Evolutionary conservation across 37 sponge, comb jelly and placozoan species (phyloP), one percentile per base, ranked within the genome.

Genomic region (Lycopodina hypogea): DNA sequence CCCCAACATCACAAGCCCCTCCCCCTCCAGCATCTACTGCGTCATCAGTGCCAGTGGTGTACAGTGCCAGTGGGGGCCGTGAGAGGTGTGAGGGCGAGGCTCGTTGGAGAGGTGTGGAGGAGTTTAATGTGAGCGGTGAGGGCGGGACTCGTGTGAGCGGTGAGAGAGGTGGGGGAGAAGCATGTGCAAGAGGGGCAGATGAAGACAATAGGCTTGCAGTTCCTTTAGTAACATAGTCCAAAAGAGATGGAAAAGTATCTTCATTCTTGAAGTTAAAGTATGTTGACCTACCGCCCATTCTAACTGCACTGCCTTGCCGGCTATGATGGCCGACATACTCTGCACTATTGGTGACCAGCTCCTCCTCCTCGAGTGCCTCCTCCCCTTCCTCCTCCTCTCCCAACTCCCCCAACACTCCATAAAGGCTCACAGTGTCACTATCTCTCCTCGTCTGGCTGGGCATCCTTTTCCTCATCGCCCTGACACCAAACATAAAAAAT

Each of bases 371-470:
- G 36, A 32, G 14, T 36, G 7, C 68, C 21, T 32, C 68, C 6
- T 21, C 71, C 51, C 2, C 28, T 23, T 59, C 39, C 41, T 58
- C 61, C 41, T 8, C 71, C 38, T 45, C 51, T 19, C 65, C 74
- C 53, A 55, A 23, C 83, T 83, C 83, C 18, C 83, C 83, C 23
- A 37, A 19, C 57, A 83, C 76, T 28, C 76, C 76, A 37, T 36
- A 51, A 42, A 83, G 69, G 36, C 83, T 83, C 55, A 83, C 33
- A 19, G 76, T 56, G 30, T 83, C 83, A 67, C 68, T 67, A 23
- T 12, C 28, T 28, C 60, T 59, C 37, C 29, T 8, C 38, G 68
- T 37, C 35, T 3, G 3, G 4, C 68, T 37, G 3, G 36, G 1
- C 38, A 34, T 67, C 26, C 38, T 67, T 34, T 8, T 3, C 60